Conservation (phyloP, 2,113 vertebrate species). For the Corythoichthys intestinalis region DNA sequence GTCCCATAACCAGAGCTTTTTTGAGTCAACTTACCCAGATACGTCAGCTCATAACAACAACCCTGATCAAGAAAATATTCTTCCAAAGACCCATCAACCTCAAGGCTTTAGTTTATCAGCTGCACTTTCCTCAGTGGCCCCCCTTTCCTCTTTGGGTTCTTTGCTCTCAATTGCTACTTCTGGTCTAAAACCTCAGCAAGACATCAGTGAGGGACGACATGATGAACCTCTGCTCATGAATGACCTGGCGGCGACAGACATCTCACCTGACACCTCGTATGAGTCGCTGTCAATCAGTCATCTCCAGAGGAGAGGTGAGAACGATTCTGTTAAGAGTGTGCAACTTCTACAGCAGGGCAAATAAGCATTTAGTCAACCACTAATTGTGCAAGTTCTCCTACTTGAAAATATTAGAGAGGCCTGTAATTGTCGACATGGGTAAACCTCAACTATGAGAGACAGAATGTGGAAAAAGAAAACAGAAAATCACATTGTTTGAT, state of each 20-base stretch:
- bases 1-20: constrained; percentile 35
- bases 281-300: constrained; percentile 87
- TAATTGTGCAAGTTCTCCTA: too few relatives aligned
- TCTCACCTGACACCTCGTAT: constrained; percentile 82
- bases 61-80: neutral
- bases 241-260: constrained; percentile 81
- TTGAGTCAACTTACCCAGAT: neutral
- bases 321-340: constrained; percentile 51
- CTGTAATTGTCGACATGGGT: too few relatives aligned
- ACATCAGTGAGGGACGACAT: constrained; percentile 53
- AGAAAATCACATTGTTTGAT: too few relatives aligned
- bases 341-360: too few relatives aligned
- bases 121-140: constrained; percentile 59
- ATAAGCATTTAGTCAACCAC: too few relatives aligned
- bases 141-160: constrained; percentile 54
- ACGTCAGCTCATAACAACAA: neutral
- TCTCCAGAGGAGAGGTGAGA: constrained; percentile 87
- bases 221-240: constrained; percentile 81
- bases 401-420: too few relatives aligned
- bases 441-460: too few relatives aligned
- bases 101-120: constrained; percentile 61
- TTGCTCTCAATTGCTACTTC: constrained; percentile 35
- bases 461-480: too few relatives aligned
- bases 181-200: constrained; percentile 24
- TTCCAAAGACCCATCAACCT: constrained; percentile 4